These are phyloP conservation scores for Onthophagus taurus DNA, from an alignment of 1,140 invertebrate species.

Conservation along the genomic window DNA sequence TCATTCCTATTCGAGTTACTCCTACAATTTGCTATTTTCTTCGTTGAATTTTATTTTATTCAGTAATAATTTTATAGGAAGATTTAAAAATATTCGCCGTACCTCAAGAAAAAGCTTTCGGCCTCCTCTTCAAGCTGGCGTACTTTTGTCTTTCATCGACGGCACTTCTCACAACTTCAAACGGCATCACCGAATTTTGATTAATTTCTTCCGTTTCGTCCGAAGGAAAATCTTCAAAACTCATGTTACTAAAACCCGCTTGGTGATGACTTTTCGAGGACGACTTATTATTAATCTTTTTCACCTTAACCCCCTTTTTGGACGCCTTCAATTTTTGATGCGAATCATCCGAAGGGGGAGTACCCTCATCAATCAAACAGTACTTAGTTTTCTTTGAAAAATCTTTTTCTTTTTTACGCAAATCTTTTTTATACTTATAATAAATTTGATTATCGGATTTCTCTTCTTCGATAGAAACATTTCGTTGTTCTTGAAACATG, in stretches of 20 bases:
- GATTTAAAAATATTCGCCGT: no score
- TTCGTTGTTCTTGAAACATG: no score
- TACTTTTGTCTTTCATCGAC: constrained; percentile 54
- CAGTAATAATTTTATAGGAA: no score
- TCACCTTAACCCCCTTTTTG: constrained; percentile 25
- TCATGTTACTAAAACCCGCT: constrained; percentile 66
- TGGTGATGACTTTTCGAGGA: no score
- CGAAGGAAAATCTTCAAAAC: constrained; percentile 67
- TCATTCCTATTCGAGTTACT: no score
- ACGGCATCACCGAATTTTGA: constrained; percentile 41
- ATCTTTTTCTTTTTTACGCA: constrained; percentile 36
- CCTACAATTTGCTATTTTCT: no score
- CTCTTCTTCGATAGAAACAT: neutral
- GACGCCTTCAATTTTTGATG: constrained; percentile 11
- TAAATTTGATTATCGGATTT: neutral
- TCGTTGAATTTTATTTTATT: no score
- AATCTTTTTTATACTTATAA: constrained; percentile 40
- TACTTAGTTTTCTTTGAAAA: constrained; percentile 48
- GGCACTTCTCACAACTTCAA: constrained; percentile 52
- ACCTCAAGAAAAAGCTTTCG: constrained; percentile 56
- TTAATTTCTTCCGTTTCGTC: constrained; percentile 48
- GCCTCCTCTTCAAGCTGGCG: constrained; percentile 52
- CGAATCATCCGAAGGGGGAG: constrained; percentile 21
- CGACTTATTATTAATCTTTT: constrained; percentile 30
- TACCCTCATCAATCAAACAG: constrained; percentile 39